Evolutionary conservation across 2,113 vertebrate species (phyloP).

Genomic region (Paradisaea rubra): DNA sequence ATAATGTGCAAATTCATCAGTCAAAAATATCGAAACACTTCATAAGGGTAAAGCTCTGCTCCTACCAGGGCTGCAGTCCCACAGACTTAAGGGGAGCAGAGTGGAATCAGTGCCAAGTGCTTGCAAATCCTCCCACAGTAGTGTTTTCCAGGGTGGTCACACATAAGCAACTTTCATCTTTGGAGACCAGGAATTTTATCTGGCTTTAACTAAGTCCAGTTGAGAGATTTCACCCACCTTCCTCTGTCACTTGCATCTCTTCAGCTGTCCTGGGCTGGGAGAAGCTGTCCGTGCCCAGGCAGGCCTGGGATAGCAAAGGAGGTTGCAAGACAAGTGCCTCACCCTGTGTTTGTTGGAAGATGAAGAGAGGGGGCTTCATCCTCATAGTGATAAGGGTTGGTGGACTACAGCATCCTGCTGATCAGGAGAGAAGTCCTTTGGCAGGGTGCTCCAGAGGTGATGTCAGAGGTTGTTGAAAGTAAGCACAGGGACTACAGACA

Average conservation of each 20-base stretch:
- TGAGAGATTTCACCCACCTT: background rate
- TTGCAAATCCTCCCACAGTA: background rate
- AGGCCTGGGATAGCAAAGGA: background rate
- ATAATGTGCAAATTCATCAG: constrained; percentile 51
- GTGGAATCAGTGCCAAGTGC: background rate
- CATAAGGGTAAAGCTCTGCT: background rate
- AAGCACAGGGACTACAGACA: background rate
- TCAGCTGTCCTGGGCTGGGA: background rate
- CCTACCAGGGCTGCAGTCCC: background rate
- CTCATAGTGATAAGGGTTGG: rapidly evolving
- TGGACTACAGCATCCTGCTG: background rate
- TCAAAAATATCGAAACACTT: constrained; percentile 36
- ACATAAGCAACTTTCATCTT: background rate
- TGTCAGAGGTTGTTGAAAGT: background rate
- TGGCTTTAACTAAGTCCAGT: background rate
- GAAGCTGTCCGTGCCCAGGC: background rate
- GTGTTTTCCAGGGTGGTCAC: background rate
- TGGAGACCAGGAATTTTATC: background rate
- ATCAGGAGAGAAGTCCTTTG: background rate
- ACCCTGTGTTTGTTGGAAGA: background rate
- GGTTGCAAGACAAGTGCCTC: background rate
- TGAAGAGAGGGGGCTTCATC: background rate
- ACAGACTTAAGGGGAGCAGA: background rate
- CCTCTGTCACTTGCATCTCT: background rate
- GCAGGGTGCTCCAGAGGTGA: background rate